A percentile compares a stretch with the other conserved stretches of the same genome.
Evolutionary conservation across 2,113 vertebrate species (phyloP).

Genomic region (Boleophthalmus pectinirostris): DNA sequence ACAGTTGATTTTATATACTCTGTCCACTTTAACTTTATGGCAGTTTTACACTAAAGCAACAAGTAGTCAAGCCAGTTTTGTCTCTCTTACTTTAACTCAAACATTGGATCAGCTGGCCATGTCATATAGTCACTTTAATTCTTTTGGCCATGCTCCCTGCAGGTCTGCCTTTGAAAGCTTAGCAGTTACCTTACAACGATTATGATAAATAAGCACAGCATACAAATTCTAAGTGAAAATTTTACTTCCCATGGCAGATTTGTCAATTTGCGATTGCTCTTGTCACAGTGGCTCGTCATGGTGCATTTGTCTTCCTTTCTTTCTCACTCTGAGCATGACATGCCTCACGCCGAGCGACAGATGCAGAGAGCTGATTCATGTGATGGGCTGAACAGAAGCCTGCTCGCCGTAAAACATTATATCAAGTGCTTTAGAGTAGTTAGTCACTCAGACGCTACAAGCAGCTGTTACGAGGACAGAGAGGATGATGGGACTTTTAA

Average conservation of each 20-base stretch:
- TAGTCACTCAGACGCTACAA: conserved; percentile 30
- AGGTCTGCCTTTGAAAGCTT: background rate
- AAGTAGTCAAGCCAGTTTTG: background rate
- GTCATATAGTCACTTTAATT: background rate
- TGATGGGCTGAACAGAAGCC: conserved; percentile 52
- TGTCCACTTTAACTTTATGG: too few relatives aligned
- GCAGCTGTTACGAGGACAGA: conserved; percentile 54
- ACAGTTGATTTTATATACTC: too few relatives aligned
- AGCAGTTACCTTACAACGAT: background rate
- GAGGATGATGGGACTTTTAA: conserved; percentile 43
- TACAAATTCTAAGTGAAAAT: background rate
- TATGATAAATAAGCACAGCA: background rate
- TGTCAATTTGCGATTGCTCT: conserved; percentile 21
- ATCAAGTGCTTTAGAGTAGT: conserved; percentile 36
- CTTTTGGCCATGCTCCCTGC: background rate
- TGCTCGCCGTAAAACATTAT: conserved; percentile 36
- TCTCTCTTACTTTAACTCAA: background rate
- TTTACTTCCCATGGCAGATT: background rate
- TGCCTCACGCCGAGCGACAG: conserved; percentile 57
- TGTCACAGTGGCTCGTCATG: conserved; percentile 36
- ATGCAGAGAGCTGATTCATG: conserved; percentile 58
- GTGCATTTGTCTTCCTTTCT: conserved; percentile 50
- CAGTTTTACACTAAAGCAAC: background rate
- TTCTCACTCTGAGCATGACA: conserved; percentile 51
- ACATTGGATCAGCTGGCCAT: background rate